phyloP scores from a whole-genome alignment of 2,888 invertebrate species.

The Zhengitettix transpicula region DNA sequence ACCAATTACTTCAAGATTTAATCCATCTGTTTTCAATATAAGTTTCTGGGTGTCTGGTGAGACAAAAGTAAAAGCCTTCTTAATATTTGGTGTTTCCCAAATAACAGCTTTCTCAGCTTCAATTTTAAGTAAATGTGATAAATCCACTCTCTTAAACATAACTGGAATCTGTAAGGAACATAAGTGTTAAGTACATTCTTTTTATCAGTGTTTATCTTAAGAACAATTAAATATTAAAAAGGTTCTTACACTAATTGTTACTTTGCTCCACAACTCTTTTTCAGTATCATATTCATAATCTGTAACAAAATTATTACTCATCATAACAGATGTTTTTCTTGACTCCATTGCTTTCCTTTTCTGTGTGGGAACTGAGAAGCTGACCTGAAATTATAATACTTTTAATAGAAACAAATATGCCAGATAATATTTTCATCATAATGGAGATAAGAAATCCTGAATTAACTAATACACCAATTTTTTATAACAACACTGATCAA shows the following conservation, averaged over 20 bases:
- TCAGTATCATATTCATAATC: conserved; percentile 58
- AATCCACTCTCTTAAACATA: conserved; percentile 48
- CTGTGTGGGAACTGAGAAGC: not conserved
- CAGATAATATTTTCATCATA: not conserved
- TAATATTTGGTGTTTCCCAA: conserved; percentile 64
- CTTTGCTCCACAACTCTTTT: conserved; percentile 66
- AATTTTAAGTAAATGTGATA: conserved; percentile 54
- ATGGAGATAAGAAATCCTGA: not conserved
- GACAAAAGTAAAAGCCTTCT: conserved; percentile 64
- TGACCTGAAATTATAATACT: not conserved
- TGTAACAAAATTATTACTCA: not conserved
- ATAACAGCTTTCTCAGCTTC: conserved; percentile 56
- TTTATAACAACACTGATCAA: too few relatives aligned
- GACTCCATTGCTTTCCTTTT: not conserved
- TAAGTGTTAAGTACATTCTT: too few relatives aligned
- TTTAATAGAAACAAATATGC: not conserved
- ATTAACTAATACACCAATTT: not conserved
- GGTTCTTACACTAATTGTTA: conserved; percentile 39
- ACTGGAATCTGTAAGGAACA: conserved; percentile 33
- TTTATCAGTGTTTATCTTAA: too few relatives aligned
- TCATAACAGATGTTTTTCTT: not conserved
- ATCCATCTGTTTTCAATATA: conserved; percentile 83
- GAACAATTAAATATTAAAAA: not conserved
- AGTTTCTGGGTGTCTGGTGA: conserved; percentile 36
- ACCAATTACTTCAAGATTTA: conserved; percentile 56